Evolutionary conservation across 1,140 invertebrate genomes (phyloP), one percentile per base, ranked within the genome.

Genomic region (Neoseiulus cucumeris): DNA sequence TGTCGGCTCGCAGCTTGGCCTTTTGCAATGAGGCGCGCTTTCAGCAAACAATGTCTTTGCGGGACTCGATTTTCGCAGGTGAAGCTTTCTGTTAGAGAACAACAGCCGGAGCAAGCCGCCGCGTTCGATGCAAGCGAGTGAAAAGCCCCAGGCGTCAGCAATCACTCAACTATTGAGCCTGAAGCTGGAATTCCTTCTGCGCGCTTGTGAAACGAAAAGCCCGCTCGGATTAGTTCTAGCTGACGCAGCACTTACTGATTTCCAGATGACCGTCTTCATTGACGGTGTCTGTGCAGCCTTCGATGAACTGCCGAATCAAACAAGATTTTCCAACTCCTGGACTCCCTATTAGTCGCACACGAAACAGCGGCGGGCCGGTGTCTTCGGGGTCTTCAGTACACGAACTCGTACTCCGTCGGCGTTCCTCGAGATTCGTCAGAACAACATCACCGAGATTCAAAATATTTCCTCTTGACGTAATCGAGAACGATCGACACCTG

Each of bases 281-380:
- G 4, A 59, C 51, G 51, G 51, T 59, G 51, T 59, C 33, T 12
- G 51, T 33, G 9, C 51, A 25, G 22, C 51, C 51, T 59, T 59
- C 51, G 51, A 59, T 59, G 51, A 59, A 59, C 9, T 59, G 51
- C 33, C 33, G 51, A 25, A 59, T 29, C 22, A 59, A 33, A 25
- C 51, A 59, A 20, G 51, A 59, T 25, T 59, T 59, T 6, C 51
- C 51, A 59, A 59, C 51, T 59, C 51, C 51, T 25, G 17, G 51
- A 29, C 25, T 33, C 9, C 51, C 51, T 5, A 59, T 17, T 12
- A 59, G 51, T 25, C 51, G 14, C 33, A 59, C 51, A 2, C 51
- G 51, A 14, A 59, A 17, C 14, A 59, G 51, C 4, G 51, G 51
- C 33, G 51, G 51, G 17, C 51, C 22, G 33, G 51, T 25, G 33